A percentile compares a stretch with the other conserved stretches of the same genome.
Conservation (phyloP, 2,797 vertebrate genomes). For the Amblyraja radiata region DNA sequence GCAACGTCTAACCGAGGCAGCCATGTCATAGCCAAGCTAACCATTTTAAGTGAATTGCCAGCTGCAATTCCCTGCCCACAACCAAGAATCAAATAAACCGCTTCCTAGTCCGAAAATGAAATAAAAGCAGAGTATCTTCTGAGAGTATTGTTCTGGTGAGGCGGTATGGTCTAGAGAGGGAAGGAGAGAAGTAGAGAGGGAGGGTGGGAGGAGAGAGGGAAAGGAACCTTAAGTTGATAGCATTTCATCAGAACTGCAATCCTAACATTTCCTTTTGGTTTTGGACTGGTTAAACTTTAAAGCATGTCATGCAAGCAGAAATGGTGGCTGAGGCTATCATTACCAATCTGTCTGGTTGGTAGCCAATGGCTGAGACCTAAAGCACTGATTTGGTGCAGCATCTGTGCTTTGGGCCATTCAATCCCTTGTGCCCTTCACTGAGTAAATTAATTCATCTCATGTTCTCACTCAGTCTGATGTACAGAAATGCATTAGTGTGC, state of each 20-base stretch:
- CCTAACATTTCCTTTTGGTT: background rate
- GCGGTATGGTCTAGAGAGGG: too few relatives aligned
- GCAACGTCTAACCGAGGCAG: background rate
- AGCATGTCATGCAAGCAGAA: background rate
- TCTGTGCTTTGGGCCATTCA: background rate
- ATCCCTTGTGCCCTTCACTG: too few relatives aligned
- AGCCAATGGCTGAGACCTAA: background rate
- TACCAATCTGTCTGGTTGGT: background rate
- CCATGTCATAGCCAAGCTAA: background rate
- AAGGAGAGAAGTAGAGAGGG: too few relatives aligned
- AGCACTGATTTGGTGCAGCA: background rate
- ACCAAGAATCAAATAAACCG: background rate
- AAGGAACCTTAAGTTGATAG: too few relatives aligned
- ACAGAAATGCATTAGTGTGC: background rate
- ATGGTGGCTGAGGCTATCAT: background rate
- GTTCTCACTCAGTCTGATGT: background rate
- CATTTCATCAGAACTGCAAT: too few relatives aligned
- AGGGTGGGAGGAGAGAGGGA: too few relatives aligned
- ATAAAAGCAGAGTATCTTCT: too few relatives aligned
- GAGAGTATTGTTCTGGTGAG: too few relatives aligned
- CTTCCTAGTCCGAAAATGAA: background rate
- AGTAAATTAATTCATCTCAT: too few relatives aligned
- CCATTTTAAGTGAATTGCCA: background rate
- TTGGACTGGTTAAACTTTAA: background rate
- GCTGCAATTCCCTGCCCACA: background rate